phyloP scores from a whole-genome alignment of 2,888 invertebrate genomes.

The Oligia fasciuncula region DNA sequence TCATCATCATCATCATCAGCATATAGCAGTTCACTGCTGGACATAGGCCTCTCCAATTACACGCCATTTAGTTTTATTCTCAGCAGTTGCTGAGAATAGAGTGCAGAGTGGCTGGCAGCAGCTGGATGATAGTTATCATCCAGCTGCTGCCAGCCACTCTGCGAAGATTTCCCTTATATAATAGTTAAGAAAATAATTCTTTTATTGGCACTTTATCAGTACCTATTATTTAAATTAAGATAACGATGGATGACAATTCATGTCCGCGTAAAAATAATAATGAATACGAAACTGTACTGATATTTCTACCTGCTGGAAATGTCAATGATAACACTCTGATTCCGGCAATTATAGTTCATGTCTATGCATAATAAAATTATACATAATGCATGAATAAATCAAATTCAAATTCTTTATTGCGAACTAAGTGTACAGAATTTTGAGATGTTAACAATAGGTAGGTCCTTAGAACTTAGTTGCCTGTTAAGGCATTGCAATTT shows the following conservation, averaged over 20 bases:
- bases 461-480: too few relatives aligned
- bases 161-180: not conserved
- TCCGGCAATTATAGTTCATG: slow-evolving; percentile 6
- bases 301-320: slow-evolving; percentile 19
- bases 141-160: not conserved
- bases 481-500: too few relatives aligned
- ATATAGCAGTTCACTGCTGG: not conserved
- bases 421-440: too few relatives aligned
- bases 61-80: not conserved
- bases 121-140: not conserved
- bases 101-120: too few relatives aligned
- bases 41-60: not conserved
- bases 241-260: not conserved
- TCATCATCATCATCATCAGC: not conserved
- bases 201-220: not conserved
- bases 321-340: slow-evolving; percentile 33
- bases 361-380: not conserved
- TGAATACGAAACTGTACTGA: not conserved
- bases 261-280: not conserved
- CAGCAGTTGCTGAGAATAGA: not conserved
- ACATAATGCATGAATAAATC: slow-evolving; percentile 8
- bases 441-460: too few relatives aligned
- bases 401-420: too few relatives aligned
- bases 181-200: not conserved
- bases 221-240: not conserved